Evolutionary conservation across 2,888 invertebrate species (phyloP).

Genomic region (Cheilosia soror): DNA sequence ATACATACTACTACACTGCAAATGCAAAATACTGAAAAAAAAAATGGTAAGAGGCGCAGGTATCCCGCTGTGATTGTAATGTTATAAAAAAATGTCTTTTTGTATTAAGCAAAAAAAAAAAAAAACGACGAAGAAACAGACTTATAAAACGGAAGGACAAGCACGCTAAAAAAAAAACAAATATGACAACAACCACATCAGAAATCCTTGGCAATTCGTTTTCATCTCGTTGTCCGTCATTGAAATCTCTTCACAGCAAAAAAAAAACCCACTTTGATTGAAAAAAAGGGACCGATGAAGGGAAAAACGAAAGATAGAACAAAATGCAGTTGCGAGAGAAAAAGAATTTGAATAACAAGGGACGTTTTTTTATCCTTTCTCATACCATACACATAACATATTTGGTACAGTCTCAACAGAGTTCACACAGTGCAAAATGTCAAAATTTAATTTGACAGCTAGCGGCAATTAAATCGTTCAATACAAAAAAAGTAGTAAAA

Average conservation of each 20-base stretch:
- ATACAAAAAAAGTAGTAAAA: not conserved
- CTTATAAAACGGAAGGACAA: constrained; percentile 62
- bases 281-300: constrained; percentile 66
- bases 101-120: constrained; percentile 44
- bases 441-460: constrained; percentile 36
- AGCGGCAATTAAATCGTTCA: constrained; percentile 35
- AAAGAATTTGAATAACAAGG: constrained; percentile 69
- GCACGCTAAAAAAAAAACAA: constrained; percentile 22
- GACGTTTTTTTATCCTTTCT: constrained; percentile 51
- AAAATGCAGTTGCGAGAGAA: constrained; percentile 66
- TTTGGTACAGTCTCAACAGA: constrained; percentile 67
- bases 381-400: constrained; percentile 2
- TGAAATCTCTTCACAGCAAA: constrained; percentile 41
- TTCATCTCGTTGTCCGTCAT: constrained; percentile 68
- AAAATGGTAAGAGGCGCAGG: constrained; percentile 58
- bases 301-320: constrained; percentile 51
- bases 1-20: constrained; percentile 41
- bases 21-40: constrained; percentile 70
- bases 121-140: constrained; percentile 20
- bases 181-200: constrained; percentile 50
- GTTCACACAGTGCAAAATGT: constrained; percentile 35
- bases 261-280: constrained; percentile 36
- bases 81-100: constrained; percentile 43
- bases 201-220: constrained; percentile 72
- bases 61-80: constrained; percentile 70